Conservation (phyloP, 2,888 invertebrate species). For the Melieria crassipennis region DNA sequence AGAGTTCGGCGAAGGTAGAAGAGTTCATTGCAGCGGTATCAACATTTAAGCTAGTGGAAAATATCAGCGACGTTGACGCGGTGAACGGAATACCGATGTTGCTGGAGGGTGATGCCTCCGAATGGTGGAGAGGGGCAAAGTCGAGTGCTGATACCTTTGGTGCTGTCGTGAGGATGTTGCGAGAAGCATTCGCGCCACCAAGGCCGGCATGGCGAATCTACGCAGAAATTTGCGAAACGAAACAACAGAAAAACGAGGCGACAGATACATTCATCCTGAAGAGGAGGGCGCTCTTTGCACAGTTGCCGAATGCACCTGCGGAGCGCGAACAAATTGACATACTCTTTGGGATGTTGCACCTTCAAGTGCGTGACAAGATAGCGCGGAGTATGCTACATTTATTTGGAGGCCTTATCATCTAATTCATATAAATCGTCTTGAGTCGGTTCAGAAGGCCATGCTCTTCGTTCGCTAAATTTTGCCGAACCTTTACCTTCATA, state of each 20-base stretch:
- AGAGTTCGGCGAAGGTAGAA: too few species aligned
- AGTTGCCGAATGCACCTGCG: constrained; percentile 14
- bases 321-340: constrained; percentile 27
- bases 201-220: constrained; percentile 41
- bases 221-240: constrained; percentile 37
- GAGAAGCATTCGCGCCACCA: constrained; percentile 11
- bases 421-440: too few species aligned
- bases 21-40: constrained; percentile 29
- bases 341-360: constrained; percentile 21
- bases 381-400: too few species aligned
- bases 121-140: constrained; percentile 36
- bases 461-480: too few species aligned
- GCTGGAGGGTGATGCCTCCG: constrained; percentile 32
- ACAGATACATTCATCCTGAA: constrained; percentile 31
- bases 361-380: constrained; percentile 25
- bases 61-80: constrained; percentile 30
- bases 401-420: too few species aligned
- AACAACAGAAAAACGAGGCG: constrained; percentile 30
- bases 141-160: neutral
- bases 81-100: constrained; percentile 40
- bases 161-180: constrained; percentile 9
- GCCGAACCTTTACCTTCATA: too few species aligned
- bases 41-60: constrained; percentile 34
- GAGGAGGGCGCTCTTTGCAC: constrained; percentile 24
- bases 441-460: too few species aligned